Percentiles rank a stretch among this genome's conserved stretches.
Conservation (phyloP, 1,140 invertebrate genomes). For the Asobara japonica region DNA sequence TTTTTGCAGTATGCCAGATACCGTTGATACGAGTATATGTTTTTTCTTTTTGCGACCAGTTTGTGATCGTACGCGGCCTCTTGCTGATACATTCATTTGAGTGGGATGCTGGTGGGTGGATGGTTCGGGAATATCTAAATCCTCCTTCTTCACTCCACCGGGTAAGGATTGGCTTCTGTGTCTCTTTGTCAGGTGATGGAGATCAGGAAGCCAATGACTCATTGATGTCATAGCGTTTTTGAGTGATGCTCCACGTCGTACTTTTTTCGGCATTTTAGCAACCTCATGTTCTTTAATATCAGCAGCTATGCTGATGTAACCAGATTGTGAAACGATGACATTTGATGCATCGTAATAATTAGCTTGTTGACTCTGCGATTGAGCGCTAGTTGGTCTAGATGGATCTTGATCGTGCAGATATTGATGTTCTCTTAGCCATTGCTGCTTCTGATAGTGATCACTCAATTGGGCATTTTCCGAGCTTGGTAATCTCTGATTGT, state of each 20-base stretch:
- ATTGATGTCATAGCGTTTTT: slow-evolving; percentile 84
- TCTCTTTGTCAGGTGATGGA: slow-evolving; percentile 81
- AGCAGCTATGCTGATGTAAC: slow-evolving; percentile 81
- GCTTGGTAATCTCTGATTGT: slow-evolving; percentile 48
- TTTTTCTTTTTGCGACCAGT: slow-evolving; percentile 76
- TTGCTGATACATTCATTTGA: slow-evolving; percentile 34
- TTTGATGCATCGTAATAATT: slow-evolving; percentile 70
- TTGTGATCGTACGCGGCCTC: slow-evolving; percentile 51
- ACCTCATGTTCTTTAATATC: slow-evolving; percentile 73
- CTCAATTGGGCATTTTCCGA: slow-evolving; percentile 52
- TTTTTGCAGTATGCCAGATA: slow-evolving; percentile 83
- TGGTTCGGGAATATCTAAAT: slow-evolving; percentile 67
- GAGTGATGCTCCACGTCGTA: slow-evolving; percentile 75
- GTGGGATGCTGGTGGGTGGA: slow-evolving; percentile 38
- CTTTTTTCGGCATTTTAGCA: slow-evolving; percentile 72
- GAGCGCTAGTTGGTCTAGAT: slow-evolving; percentile 51
- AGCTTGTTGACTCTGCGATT: slow-evolving; percentile 68
- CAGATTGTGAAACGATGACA: slow-evolving; percentile 82
- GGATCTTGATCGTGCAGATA: slow-evolving; percentile 54
- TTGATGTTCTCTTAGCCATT: slow-evolving; percentile 56
- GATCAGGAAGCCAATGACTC: slow-evolving; percentile 82
- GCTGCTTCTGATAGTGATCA: slow-evolving; percentile 54
- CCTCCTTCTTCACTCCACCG: slow-evolving; percentile 72
- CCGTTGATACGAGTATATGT: slow-evolving; percentile 79
- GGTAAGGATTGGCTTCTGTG: slow-evolving; percentile 84